Evolutionary conservation across 2,888 invertebrate genomes (phyloP), one percentile per base, ranked within the genome.

Genomic region (Shargacucullia verbasci): DNA sequence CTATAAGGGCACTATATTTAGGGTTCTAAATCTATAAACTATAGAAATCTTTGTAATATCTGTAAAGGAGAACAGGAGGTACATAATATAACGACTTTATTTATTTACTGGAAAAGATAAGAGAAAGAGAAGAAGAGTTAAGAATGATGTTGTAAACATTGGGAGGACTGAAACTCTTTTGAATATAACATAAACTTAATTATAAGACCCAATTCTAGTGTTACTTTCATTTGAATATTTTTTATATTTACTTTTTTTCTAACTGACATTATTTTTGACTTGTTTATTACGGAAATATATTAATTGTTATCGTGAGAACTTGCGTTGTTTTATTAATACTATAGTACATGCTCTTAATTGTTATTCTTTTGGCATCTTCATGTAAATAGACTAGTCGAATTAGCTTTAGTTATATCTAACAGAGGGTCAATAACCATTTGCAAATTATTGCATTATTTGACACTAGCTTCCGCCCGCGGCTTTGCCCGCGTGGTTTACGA

Each of bases 231-330:
- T 31, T 9, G n/a, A 12, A 12, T 47, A 12, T 27, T 47, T 37
- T 41, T 46, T 55, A 47, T 38, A 52, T 47, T 48, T 14, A 38
- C 1, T 33, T 35, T 48, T 29, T 27, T 27, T n/a, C 11, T 14
- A 12, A 37, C 8, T n/a, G n/a, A 34, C 29, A 31, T 13, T 6
- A 41, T 48, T 66, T 66, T n/a, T 34, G 29, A 61, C 2, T 12
- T 53, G 13, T 61, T 52, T 44, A 52, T 47, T 40, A n/a, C 49
- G 44, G 41, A 27, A 60, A 62, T 69, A 63, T 68, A 68, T 41
- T 35, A 63, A 53, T 20, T 63, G 69, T 58, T 67, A 54, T 45
- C 41, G 45, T 58, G 39, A 49, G 29, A 58, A 59, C 38, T 31
- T 0, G 27, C 0, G 15, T 52, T 6, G 31, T 62, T 67, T 68